phyloP scores from a whole-genome alignment of 2,888 invertebrate species.

The Diplazon laetatorius region DNA sequence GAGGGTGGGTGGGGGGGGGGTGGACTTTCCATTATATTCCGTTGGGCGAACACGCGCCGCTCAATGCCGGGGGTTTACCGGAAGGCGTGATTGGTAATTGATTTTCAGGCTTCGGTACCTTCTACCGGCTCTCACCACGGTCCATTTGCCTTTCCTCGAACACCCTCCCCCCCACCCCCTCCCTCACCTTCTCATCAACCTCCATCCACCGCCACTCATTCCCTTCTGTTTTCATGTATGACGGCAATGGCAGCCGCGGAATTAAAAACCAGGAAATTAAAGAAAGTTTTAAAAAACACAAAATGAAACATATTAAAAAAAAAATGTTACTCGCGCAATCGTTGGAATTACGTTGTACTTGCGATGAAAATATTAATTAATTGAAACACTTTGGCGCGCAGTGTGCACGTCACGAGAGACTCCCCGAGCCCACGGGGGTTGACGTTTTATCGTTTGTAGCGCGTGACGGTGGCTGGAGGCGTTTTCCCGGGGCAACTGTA shows the following conservation, averaged over 20 bases:
- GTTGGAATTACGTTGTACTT: conserved; percentile 34
- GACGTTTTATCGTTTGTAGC: conserved; percentile 19
- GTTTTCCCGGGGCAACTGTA: conserved; percentile 3
- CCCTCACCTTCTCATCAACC: conserved; percentile 47
- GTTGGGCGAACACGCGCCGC: conserved; percentile 72
- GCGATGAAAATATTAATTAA: conserved; percentile 48
- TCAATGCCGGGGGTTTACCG: conserved; percentile 71
- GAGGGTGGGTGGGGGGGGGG: no score
- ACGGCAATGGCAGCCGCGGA: conserved; percentile 29
- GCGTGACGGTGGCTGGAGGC: neutral
- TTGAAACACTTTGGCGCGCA: conserved; percentile 30
- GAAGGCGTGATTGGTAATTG: conserved; percentile 78
- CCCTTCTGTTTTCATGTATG: conserved; percentile 52
- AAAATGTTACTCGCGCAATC: conserved; percentile 49
- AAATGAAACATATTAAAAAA: no score
- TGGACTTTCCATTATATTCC: conserved; percentile 75
- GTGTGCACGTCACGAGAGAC: no score
- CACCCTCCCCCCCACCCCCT: conserved; percentile 34
- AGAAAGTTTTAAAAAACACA: no score
- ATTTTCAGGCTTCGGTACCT: conserved; percentile 77
- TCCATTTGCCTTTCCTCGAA: conserved; percentile 58
- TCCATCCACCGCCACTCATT: conserved; percentile 36
- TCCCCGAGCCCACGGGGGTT: neutral
- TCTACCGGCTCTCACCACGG: conserved; percentile 63
- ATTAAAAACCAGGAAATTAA: no score